phyloP scores from a whole-genome alignment of 2,797 vertebrate species.

The Lithobates sylvaticus region DNA sequence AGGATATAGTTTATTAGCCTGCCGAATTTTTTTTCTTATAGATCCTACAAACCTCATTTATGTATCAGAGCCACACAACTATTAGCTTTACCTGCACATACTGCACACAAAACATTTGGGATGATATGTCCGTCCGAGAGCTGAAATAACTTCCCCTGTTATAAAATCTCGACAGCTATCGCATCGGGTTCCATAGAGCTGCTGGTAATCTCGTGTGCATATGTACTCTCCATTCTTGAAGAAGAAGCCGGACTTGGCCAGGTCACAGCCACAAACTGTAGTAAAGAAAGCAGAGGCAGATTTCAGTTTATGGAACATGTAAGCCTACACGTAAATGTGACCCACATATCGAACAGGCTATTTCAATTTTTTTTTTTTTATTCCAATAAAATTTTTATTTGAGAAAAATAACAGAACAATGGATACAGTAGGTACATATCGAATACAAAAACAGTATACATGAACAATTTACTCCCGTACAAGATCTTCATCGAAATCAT shows the following conservation, averaged over 20 bases:
- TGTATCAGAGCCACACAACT: not conserved
- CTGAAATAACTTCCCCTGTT: conserved; percentile 96
- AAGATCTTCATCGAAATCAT: too few relatives aligned
- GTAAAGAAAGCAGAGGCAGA: not conserved
- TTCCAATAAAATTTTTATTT: too few relatives aligned
- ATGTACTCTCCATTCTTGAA: conserved; percentile 98
- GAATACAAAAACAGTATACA: too few relatives aligned
- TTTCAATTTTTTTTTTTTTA: too few relatives aligned
- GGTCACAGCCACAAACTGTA: conserved; percentile 93
- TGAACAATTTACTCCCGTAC: too few relatives aligned
- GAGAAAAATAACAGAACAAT: conserved; percentile 36
- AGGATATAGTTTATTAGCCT: too few relatives aligned
- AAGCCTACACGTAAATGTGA: not conserved
- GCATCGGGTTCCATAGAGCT: conserved; percentile 95
- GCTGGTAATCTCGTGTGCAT: conserved; percentile 96
- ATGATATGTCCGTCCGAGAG: conserved; percentile 95
- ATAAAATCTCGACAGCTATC: conserved; percentile 96
- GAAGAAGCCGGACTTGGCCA: conserved; percentile 96
- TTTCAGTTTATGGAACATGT: not conserved
- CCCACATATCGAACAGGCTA: not conserved
- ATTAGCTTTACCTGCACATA: conserved; percentile 86
- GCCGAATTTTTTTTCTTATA: not conserved
- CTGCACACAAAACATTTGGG: conserved; percentile 98
- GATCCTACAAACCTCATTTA: not conserved
- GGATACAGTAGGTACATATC: too few relatives aligned